These are phyloP conservation scores for Leiothrix lutea DNA, from an alignment of 2,113 vertebrate species.

Conservation along the genomic window DNA sequence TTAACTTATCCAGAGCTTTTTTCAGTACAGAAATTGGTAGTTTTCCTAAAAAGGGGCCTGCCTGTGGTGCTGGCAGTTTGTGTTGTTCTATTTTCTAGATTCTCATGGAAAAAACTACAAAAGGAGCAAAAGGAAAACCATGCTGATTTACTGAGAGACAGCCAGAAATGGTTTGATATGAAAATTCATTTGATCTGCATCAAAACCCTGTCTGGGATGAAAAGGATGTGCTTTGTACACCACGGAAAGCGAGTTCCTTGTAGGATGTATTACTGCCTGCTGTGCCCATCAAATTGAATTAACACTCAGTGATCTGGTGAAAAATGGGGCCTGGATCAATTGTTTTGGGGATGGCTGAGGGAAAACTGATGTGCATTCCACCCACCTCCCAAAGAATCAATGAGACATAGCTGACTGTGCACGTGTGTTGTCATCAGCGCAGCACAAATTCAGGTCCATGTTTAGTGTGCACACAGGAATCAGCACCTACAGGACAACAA, in stretches of 20 bases:
- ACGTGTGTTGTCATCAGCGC: not conserved
- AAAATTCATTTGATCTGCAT: constrained; percentile 33
- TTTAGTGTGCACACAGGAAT: not conserved
- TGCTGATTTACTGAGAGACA: not conserved
- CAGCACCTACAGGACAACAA: not conserved
- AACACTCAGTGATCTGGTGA: constrained; percentile 42
- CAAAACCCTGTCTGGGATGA: not conserved
- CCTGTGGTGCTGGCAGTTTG: not conserved
- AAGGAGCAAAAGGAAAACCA: not conserved
- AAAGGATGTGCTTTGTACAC: not conserved
- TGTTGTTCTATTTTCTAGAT: not conserved
- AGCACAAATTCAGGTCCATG: not conserved
- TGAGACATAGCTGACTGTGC: not conserved
- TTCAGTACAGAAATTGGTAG: not conserved
- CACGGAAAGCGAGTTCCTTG: not conserved
- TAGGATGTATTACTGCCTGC: not conserved
- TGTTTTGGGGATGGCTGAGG: not conserved
- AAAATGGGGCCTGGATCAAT: constrained; percentile 55
- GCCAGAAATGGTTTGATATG: not conserved
- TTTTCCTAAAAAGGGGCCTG: not conserved
- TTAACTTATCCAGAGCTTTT: not conserved
- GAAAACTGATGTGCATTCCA: constrained; percentile 26
- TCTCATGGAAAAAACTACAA: not conserved
- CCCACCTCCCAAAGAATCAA: constrained; percentile 30
- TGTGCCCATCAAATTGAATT: constrained; percentile 59